A percentile compares a stretch with the other conserved stretches of the same genome.
Conservation (phyloP, 2,113 vertebrate species). For the Hippopotamus amphibius region DNA sequence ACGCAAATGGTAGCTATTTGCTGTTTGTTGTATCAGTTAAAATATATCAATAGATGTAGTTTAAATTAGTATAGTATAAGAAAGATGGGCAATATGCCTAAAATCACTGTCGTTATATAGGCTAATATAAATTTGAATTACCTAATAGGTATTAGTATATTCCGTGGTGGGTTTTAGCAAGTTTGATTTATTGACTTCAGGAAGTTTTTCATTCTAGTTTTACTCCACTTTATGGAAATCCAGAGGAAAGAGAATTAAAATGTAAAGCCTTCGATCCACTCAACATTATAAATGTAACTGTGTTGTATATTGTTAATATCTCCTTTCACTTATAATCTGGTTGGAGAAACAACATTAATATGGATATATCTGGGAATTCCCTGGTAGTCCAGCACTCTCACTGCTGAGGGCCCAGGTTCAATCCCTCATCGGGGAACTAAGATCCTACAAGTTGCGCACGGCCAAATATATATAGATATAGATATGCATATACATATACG, state of each 20-base stretch:
- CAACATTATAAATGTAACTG: background rate
- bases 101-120: background rate
- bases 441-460: background rate
- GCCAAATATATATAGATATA: background rate
- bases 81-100: background rate
- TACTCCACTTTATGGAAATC: background rate
- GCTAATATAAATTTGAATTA: background rate
- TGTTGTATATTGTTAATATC: background rate
- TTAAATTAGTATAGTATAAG: background rate
- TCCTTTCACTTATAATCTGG: background rate
- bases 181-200: background rate
- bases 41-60: background rate
- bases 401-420: background rate
- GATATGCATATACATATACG: background rate
- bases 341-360: background rate
- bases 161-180: background rate
- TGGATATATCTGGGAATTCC: background rate
- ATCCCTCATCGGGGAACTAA: background rate
- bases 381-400: background rate
- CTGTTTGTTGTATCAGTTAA: background rate
- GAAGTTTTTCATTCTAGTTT: background rate
- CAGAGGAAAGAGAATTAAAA: conserved; percentile 10
- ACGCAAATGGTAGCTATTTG: background rate
- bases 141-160: background rate
- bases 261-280: background rate